Percentiles rank a stretch among this genome's conserved stretches.
Conservation (phyloP, 2,797 vertebrate species). For the Yasuhikotakia modesta region DNA sequence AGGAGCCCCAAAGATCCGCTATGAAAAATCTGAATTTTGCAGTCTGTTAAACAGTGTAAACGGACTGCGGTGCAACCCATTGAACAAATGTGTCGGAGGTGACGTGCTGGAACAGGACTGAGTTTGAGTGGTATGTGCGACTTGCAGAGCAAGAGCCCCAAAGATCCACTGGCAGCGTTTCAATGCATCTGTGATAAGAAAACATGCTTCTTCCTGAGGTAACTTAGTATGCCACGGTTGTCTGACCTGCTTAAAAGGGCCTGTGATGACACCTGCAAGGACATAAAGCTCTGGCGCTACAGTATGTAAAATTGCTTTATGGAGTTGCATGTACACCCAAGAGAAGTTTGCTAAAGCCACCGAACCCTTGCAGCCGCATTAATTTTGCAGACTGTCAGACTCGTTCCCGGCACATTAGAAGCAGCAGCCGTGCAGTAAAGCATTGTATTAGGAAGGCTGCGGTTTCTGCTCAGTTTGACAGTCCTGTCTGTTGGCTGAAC, state of each 20-base stretch:
- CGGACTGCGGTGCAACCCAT: background rate
- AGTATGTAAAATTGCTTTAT: conserved; percentile 23
- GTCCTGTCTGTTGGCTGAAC: conserved; percentile 28
- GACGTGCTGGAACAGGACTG: conserved; percentile 75
- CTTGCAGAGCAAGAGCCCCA: conserved; percentile 39
- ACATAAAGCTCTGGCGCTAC: conserved; percentile 9
- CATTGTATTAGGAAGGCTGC: conserved; percentile 30
- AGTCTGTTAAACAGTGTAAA: conserved; percentile 11
- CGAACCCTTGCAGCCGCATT: conserved; percentile 16
- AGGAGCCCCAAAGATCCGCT: too few relatives aligned
- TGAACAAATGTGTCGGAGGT: conserved; percentile 22
- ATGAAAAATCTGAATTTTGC: background rate
- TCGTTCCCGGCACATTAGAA: conserved; percentile 1
- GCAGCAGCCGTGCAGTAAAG: conserved; percentile 41
- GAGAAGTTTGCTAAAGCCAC: conserved; percentile 32
- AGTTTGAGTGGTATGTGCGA: conserved; percentile 70
- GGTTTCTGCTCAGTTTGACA: conserved; percentile 19
- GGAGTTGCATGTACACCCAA: background rate
- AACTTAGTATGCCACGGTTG: background rate
- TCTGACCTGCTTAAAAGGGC: conserved; percentile 19
- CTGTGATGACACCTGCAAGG: background rate
- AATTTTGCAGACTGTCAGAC: conserved; percentile 40
- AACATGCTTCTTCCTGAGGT: background rate
- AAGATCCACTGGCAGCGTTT: conserved; percentile 57
- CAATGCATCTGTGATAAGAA: conserved; percentile 51